Evolutionary conservation across 2,797 vertebrate species (phyloP).

Genomic region (Catamblyrhynchus diadema): DNA sequence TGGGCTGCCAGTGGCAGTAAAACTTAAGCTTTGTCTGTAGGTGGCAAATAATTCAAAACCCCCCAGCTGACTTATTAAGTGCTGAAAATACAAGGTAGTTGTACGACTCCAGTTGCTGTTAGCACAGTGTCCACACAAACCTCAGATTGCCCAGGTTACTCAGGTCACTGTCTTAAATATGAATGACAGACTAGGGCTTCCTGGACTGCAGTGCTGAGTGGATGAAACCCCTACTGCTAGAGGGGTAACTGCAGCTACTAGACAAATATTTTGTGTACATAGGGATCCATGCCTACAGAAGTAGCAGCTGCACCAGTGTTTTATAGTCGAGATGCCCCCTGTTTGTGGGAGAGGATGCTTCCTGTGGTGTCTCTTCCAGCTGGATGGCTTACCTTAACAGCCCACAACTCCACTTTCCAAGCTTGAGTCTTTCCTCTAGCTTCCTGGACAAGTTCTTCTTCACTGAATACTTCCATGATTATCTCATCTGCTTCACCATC

Average conservation of each 20-base stretch:
- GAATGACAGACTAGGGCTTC: background rate
- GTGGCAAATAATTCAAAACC: background rate
- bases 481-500: background rate
- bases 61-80: background rate
- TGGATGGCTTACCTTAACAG: background rate
- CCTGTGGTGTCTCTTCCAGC: background rate
- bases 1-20: background rate
- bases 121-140: background rate
- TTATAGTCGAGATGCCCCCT: background rate
- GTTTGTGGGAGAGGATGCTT: background rate
- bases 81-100: background rate
- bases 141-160: background rate
- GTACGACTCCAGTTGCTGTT: background rate
- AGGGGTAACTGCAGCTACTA: background rate
- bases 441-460: background rate
- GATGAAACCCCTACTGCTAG: background rate
- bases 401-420: background rate
- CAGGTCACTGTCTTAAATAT: background rate
- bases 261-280: background rate
- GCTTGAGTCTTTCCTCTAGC: background rate
- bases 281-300: background rate
- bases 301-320: background rate
- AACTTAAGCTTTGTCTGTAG: background rate
- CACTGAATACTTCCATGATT: background rate
- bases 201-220: background rate